Base-by-base conservation (phyloP, 2,888 invertebrate species). In the Cremastobaeus sp. region DNA sequence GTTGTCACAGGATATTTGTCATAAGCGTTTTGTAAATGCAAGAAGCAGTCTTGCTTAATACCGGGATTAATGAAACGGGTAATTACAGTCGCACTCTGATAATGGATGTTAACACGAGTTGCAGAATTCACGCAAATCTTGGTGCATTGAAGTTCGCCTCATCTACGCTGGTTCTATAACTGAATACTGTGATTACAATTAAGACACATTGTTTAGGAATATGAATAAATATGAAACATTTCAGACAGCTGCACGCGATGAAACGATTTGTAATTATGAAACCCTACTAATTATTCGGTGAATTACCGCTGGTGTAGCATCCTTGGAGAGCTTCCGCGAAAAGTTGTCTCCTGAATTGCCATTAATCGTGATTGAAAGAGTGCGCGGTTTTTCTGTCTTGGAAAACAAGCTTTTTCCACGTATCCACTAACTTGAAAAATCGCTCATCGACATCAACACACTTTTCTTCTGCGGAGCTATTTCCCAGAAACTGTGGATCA, bases 101-200 rank as follows among this genome's bases (percentile, higher is more conserved):
- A 52, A 64, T 35, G 62, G 52, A 64, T 34, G 45, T 54, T 64
- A 45, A 64, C 45, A 34, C 28, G 30, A 45, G 52, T 54, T 64
- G 37, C 45, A 35, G 47, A 43, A 54, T 65, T 54, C 37, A 3
- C 30, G 41, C 47, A 34, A 45, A 59, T 59, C 59, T 47, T 52
- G 39, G 14, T 35, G 45, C 32, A 54, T 65, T 65, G 37, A 65
- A 48, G 45, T 28, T 39, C 32, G 48, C 8, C 37, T 48, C 30
- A 55, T 66, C 47, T 48, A 11, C 47, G 35, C 41, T 55, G 30
- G 48, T 55, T 21, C 20, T 43, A 25, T 34, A 48, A 35, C 65
- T 55, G 18, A 55, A 55, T 55, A 30, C 47, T 41, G 41, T 48
- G 55, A 66, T 66, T 55, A 45, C 47, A 54, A 65, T 65, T 54